A percentile compares a stretch with the other conserved stretches of the same genome.
phyloP scores from a whole-genome alignment of 2,888 invertebrate genomes.

The Oscheius sp. region DNA sequence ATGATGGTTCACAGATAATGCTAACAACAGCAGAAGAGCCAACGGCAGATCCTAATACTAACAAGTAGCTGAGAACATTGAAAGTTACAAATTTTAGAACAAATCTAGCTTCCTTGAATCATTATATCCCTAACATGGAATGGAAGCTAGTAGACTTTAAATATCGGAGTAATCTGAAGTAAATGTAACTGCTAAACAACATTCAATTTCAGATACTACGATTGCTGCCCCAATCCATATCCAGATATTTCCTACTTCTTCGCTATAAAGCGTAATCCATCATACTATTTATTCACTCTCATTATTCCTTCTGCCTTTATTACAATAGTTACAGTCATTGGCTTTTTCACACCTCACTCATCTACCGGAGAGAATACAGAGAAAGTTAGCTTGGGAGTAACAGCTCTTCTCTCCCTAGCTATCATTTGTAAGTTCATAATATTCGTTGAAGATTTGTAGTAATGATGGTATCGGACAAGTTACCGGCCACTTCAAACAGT shows the following conservation, averaged over 20 bases:
- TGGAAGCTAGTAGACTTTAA: constrained; percentile 68
- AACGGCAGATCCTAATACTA: constrained; percentile 44
- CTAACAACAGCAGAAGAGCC: constrained; percentile 55
- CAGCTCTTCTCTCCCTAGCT: constrained; percentile 63
- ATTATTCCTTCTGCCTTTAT: constrained; percentile 69
- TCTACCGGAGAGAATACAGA: constrained; percentile 69
- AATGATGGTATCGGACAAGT: constrained; percentile 69
- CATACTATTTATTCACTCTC: constrained; percentile 68
- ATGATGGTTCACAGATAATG: constrained; percentile 67
- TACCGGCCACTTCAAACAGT: constrained; percentile 65
- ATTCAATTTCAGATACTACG: constrained; percentile 56
- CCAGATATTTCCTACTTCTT: constrained; percentile 69
- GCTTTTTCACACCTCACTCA: constrained; percentile 69
- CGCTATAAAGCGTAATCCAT: constrained; percentile 68
- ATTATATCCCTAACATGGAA: constrained; percentile 69
- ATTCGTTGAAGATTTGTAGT: constrained; percentile 39
- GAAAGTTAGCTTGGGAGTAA: constrained; percentile 65
- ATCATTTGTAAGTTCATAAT: constrained; percentile 56
- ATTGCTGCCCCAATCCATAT: constrained; percentile 69
- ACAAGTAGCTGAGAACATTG: constrained; percentile 27
- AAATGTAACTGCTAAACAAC: background rate
- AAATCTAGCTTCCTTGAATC: constrained; percentile 58
- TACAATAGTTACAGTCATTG: constrained; percentile 69
- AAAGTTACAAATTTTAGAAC: constrained; percentile 40
- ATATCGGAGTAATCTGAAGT: constrained; percentile 62